Evolutionary conservation across 1,140 invertebrate species (phyloP), one percentile per base, ranked within the genome.

Genomic region (Drosophila novamexicana): DNA sequence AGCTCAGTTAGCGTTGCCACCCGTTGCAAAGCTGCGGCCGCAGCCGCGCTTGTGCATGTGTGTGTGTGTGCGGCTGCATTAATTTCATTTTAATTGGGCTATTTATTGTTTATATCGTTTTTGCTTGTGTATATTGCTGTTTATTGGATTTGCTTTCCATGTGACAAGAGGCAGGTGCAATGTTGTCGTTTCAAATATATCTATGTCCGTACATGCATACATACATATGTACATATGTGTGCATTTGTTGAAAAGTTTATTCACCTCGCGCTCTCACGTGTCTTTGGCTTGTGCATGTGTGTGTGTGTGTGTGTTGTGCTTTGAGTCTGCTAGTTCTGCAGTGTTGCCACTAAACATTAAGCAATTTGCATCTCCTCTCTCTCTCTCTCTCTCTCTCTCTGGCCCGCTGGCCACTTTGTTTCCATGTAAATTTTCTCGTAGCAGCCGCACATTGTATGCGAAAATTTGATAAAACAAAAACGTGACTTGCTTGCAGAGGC

Each of bases 401-500:
- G 22, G 22, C 22, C 22, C 44, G 39, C 62, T 52, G 65, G 49
- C 61, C 67, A 66, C 66, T 86, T 47, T 71, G 59, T 79, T 83
- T 83, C 77, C 80, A 88, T 88, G 83, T 82, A 88, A 83, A 89
- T 88, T 88, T 79, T 76, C 64, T 78, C 62, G 63, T 56, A 64
- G 57, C 71, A 47, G 63, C 77, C 66, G 50, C 64, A 74, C 64
- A 85, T 77, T 85, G 82, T 78, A 85, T 85, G 78, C 80, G 71
- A 89, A 89, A 88, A 89, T 89, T 89, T 89, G 77, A 79, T 90
- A 84, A 89, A 89, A 80, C 85, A 70, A 89, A 89, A 89, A 89
- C 84, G 84, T 89, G 84, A 89, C 84, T 89, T 84, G 84, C 71
- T 76, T 89, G 61, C 67, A 54, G 64, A 82, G 74, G 66, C 68